Conservation (phyloP, 2,888 invertebrate genomes). For the Agonopterix heracliana region DNA sequence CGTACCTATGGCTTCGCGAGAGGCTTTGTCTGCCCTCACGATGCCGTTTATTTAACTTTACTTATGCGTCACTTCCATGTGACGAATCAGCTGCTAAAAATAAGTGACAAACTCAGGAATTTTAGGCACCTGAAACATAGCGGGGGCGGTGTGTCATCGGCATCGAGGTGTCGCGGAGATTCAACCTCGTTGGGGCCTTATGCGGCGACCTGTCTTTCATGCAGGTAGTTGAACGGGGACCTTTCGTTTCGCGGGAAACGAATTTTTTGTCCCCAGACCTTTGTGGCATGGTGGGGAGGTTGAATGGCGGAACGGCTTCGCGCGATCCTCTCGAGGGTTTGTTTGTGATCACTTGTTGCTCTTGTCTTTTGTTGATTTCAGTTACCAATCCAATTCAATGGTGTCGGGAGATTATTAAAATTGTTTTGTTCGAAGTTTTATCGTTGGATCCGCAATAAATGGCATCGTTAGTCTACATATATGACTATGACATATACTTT, state of each 20-base stretch:
- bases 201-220: slow-evolving; percentile 34
- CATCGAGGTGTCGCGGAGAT: slow-evolving; percentile 10
- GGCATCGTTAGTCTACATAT: no score
- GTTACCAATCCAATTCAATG: neutral
- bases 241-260: slow-evolving; percentile 24
- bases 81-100: slow-evolving; percentile 42
- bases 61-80: slow-evolving; percentile 31
- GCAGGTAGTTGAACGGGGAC: slow-evolving; percentile 55
- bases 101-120: slow-evolving; percentile 23
- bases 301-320: slow-evolving; percentile 31
- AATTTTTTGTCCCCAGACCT: slow-evolving; percentile 47
- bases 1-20: slow-evolving; percentile 8
- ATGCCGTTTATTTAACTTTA: slow-evolving; percentile 16
- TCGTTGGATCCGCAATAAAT: no score
- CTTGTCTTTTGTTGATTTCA: slow-evolving; percentile 27
- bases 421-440: no score
- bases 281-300: slow-evolving; percentile 25
- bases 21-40: slow-evolving; percentile 14
- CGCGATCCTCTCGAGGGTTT: slow-evolving; percentile 19
- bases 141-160: slow-evolving; percentile 17
- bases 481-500: no score
- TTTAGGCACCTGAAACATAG: slow-evolving; percentile 26
- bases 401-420: no score
- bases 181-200: slow-evolving; percentile 31
- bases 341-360: slow-evolving; percentile 42